Base-by-base conservation (phyloP, 2,797 vertebrate genomes). In the Oceanodroma leucorhoa region DNA sequence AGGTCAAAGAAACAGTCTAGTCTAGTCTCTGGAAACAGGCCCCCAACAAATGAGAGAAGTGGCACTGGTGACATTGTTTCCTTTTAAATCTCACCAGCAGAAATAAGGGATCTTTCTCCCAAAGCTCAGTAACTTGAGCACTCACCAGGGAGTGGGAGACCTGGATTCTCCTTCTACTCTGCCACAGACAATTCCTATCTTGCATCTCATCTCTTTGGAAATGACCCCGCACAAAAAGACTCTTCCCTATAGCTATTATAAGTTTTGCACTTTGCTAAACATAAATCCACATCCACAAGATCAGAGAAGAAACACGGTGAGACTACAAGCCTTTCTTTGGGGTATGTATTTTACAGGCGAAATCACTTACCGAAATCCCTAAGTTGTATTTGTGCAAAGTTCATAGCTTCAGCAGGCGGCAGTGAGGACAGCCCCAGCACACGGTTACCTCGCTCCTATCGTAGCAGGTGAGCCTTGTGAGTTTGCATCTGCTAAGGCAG, bases 351-450 rank as follows among this genome's bases (percentile, higher is more conserved):
- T 85, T 45, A 45, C 5, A 64, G 65, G 14, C 18, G 73, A 80
- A 85, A 80, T 46, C 54, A 53, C 12, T 34, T 18, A 29, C 8
- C 48, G 41, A 82, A 61, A 61, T 69, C 9, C 11, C 6, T 30
- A 48, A 80, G 5, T 8, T 0, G 0, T 22, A 45, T 12, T 58
- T 32, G 16, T 67, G 61, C 61, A 36, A 81, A 83, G n/a, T 17
- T 60, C 1, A 0, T 27, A 19, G 30, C 29, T 51, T 62, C 18
- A 29, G 32, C 27, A 77, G 43, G 34, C 0, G 2, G 46, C 69
- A 64, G 16, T 13, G 48, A 66, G 53, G 54, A 29, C n/a, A 83
- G 41, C 6, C 61, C 34, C 34, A 18, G 0, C 5, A 32, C 38
- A 30, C 16, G 58, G 30, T n/a, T 80, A 60, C 21, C 20, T 4